Conservation (phyloP, 2,888 invertebrate genomes). For the Nesidiocoris tenuis region DNA sequence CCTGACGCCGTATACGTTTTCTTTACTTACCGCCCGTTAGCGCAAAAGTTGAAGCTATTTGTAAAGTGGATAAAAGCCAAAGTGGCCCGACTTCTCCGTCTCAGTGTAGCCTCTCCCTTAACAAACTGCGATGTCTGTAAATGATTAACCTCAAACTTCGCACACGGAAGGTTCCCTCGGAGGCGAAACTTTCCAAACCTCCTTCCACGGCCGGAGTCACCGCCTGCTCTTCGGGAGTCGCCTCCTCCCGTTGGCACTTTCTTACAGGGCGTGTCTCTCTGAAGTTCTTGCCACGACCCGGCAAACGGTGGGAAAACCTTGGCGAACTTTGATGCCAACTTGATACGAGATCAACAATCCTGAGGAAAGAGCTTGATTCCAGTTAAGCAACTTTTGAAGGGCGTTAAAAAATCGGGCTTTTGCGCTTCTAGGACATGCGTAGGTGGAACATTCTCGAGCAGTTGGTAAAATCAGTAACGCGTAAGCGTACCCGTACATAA, state of each 20-base stretch:
- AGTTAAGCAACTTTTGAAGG: too few relatives aligned
- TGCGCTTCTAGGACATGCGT: too few relatives aligned
- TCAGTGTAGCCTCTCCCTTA: neutral
- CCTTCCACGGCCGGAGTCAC: too few relatives aligned
- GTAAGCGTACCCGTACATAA: too few relatives aligned
- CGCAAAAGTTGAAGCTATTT: neutral
- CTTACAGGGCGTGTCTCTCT: neutral
- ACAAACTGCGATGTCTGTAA: neutral
- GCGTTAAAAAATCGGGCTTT: too few relatives aligned
- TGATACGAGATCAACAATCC: neutral
- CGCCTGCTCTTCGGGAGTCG: too few relatives aligned
- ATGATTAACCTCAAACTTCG: neutral
- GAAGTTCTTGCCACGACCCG: neutral
- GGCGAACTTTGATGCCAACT: neutral
- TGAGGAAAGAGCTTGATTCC: too few relatives aligned
- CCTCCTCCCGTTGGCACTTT: neutral
- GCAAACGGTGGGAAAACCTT: neutral
- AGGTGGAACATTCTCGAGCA: too few relatives aligned
- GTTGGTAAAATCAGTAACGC: too few relatives aligned
- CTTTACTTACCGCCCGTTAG: neutral
- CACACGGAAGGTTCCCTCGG: neutral
- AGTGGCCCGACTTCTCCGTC: neutral
- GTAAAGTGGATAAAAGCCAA: neutral
- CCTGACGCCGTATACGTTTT: neutral
- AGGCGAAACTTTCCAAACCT: neutral